These are phyloP conservation scores for Rhinichthys osculus DNA, from an alignment of 2,797 vertebrate species.

Conservation along the genomic window DNA sequence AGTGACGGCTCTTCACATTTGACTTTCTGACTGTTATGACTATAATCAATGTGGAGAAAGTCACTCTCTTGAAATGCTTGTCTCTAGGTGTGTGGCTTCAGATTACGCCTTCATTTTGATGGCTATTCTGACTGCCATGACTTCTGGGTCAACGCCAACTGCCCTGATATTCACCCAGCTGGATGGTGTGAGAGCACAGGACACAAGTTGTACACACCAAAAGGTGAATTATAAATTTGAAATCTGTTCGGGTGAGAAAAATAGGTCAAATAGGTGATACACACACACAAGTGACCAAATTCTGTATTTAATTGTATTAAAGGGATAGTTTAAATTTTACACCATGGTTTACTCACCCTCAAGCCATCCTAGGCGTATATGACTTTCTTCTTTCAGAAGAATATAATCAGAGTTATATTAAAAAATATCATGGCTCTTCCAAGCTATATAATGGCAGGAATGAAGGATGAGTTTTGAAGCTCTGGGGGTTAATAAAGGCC, in stretches of 20 bases:
- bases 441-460: too few relatives aligned
- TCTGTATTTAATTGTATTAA: not conserved
- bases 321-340: too few relatives aligned
- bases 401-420: too few relatives aligned
- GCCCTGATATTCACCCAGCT: slow-evolving; percentile 89
- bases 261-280: not conserved
- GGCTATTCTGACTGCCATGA: slow-evolving; percentile 97
- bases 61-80: not conserved
- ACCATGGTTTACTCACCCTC: too few relatives aligned
- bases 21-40: not conserved
- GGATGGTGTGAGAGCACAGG: slow-evolving; percentile 96
- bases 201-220: slow-evolving; percentile 94
- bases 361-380: too few relatives aligned
- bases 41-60: not conserved
- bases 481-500: too few relatives aligned
- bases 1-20: not conserved
- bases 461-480: too few relatives aligned
- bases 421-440: too few relatives aligned
- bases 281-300: not conserved
- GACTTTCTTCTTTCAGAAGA: too few relatives aligned
- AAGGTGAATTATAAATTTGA: slow-evolving; percentile 79
- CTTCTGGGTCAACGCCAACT: slow-evolving; percentile 97
- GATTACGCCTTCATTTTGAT: slow-evolving; percentile 96
- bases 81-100: slow-evolving; percentile 90
- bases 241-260: not conserved